These are phyloP conservation scores for Mycalesis mineus DNA, from an alignment of 2,888 invertebrate species.

Conservation along the genomic window DNA sequence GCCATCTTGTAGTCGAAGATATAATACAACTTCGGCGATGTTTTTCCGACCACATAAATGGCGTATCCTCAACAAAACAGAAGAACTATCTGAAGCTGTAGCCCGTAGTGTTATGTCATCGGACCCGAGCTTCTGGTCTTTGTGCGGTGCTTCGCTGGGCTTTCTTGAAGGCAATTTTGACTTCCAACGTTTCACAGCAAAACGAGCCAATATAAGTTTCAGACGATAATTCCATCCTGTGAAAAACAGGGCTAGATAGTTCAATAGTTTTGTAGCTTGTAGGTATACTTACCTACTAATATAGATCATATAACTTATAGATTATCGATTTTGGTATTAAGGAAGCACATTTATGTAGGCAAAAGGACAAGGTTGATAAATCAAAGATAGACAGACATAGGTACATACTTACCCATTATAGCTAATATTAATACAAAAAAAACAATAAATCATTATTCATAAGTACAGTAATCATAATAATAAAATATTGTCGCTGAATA, in stretches of 20 bases:
- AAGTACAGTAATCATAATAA: too few relatives aligned
- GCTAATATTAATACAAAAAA: too few relatives aligned
- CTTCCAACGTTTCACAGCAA: conserved; percentile 61
- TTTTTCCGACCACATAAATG: conserved; percentile 63
- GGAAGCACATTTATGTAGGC: too few relatives aligned
- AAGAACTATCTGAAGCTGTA: conserved; percentile 75
- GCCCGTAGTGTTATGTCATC: conserved; percentile 72
- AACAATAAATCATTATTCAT: too few relatives aligned
- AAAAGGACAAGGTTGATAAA: too few relatives aligned
- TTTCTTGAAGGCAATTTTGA: conserved; percentile 35
- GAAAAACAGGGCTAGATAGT: conserved; percentile 14
- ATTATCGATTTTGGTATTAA: too few relatives aligned
- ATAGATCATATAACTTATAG: too few relatives aligned
- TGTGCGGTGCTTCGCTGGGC: conserved; percentile 45
- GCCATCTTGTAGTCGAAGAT: conserved; percentile 64
- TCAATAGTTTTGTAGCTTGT: too few relatives aligned
- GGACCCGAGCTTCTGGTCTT: conserved; percentile 47
- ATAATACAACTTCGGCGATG: conserved; percentile 75
- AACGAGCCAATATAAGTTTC: conserved; percentile 60
- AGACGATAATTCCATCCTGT: conserved; percentile 72
- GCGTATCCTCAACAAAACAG: conserved; percentile 73
- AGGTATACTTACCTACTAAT: too few relatives aligned
- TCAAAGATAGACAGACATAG: too few relatives aligned
- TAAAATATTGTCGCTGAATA: too few relatives aligned
- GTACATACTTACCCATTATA: too few relatives aligned